These are phyloP conservation scores for Cerceris rybyensis DNA, from an alignment of 2,888 invertebrate species.

Conservation along the genomic window DNA sequence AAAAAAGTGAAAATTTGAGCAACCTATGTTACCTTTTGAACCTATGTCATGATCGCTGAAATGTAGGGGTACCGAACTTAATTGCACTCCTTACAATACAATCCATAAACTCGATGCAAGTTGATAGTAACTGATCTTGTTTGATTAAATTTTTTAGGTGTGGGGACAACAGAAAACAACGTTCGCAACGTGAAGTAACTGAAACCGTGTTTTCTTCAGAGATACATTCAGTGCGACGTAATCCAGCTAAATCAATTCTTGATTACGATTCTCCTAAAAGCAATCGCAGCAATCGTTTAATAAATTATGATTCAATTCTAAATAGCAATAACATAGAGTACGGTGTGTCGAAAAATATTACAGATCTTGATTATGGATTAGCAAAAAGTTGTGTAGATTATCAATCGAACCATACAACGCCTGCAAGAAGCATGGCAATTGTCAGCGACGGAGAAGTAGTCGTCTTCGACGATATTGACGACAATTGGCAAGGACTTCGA, in stretches of 20 bases:
- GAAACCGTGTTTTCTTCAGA: slow-evolving; percentile 86
- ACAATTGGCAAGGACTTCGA: slow-evolving; percentile 88
- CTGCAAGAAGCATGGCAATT: slow-evolving; percentile 80
- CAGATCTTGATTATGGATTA: slow-evolving; percentile 79
- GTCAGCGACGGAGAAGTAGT: slow-evolving; percentile 91
- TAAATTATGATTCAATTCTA: slow-evolving; percentile 79
- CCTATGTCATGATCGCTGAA: too few relatives aligned
- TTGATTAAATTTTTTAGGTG: slow-evolving; percentile 72
- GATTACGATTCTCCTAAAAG: slow-evolving; percentile 80
- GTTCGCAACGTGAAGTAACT: slow-evolving; percentile 84
- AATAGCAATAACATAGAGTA: slow-evolving; percentile 82
- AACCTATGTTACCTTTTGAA: too few relatives aligned
- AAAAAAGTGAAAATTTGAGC: too few relatives aligned
- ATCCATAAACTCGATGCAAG: too few relatives aligned
- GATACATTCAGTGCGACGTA: slow-evolving; percentile 84
- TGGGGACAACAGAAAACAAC: slow-evolving; percentile 80
- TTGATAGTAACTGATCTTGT: neutral
- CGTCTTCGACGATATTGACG: slow-evolving; percentile 93
- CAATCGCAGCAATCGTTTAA: slow-evolving; percentile 75
- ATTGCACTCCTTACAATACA: too few relatives aligned
- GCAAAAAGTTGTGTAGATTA: slow-evolving; percentile 80
- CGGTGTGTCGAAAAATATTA: slow-evolving; percentile 78
- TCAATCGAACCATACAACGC: slow-evolving; percentile 79
- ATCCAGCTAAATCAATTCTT: slow-evolving; percentile 78
- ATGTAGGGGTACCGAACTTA: too few relatives aligned